These are phyloP conservation scores for Myotis planiceps DNA, from an alignment of 2,797 vertebrate species.

Conservation along the genomic window DNA sequence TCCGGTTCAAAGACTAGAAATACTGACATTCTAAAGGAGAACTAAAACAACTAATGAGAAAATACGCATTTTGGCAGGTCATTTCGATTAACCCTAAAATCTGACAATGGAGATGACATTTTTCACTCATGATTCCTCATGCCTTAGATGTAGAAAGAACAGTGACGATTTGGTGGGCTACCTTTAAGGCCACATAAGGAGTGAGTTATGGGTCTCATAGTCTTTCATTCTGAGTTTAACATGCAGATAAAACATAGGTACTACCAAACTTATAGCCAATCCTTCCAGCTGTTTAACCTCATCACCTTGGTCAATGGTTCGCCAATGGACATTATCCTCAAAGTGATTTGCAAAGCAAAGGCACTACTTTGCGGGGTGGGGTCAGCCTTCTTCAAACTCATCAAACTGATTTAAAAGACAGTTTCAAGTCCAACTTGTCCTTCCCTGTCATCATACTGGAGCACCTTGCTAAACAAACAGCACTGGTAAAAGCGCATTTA, in stretches of 20 bases:
- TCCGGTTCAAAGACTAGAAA: not conserved
- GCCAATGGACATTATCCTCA: not conserved
- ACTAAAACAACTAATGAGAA: not conserved
- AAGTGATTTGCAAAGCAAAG: conserved; percentile 54
- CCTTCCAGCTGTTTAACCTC: not conserved
- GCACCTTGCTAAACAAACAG: conserved; percentile 74
- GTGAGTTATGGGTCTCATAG: not conserved
- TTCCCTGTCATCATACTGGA: conserved; percentile 57
- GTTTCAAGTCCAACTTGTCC: conserved; percentile 27
- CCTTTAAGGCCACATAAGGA: not conserved
- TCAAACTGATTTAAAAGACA: conserved; percentile 67
- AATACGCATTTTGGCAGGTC: not conserved
- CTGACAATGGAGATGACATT: not conserved
- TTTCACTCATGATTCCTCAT: not conserved
- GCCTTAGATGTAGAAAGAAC: not conserved
- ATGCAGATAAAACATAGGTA: not conserved
- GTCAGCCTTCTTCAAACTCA: conserved; percentile 40
- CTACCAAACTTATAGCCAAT: not conserved
- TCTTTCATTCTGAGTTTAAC: not conserved
- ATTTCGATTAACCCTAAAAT: not conserved
- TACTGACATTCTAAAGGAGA: not conserved
- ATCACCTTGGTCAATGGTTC: not conserved
- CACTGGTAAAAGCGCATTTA: conserved; percentile 66
- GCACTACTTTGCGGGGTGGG: not conserved
- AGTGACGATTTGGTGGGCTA: not conserved